These are phyloP conservation scores for Syrista parreyssii DNA, from an alignment of 2,888 invertebrate species.

Conservation along the genomic window DNA sequence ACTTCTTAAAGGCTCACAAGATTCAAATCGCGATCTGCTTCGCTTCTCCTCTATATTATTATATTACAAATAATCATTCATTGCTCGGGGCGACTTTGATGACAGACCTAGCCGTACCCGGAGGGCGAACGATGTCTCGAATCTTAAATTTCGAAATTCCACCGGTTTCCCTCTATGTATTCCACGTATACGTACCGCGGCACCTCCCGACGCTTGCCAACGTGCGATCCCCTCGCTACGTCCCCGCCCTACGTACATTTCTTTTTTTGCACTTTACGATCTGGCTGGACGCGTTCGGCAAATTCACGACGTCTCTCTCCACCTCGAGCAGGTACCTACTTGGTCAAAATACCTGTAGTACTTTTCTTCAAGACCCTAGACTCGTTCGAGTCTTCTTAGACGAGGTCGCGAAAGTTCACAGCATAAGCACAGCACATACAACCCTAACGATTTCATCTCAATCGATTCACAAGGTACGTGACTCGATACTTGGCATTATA, in stretches of 20 bases:
- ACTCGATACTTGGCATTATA: background rate
- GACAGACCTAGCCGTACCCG: slow-evolving; percentile 23
- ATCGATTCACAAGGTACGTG: background rate
- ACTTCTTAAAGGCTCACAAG: slow-evolving; percentile 15
- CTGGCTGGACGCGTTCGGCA: slow-evolving; percentile 46
- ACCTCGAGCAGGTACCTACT: background rate
- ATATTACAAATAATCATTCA: slow-evolving; percentile 10
- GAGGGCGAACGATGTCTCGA: slow-evolving; percentile 39
- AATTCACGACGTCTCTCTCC: slow-evolving; percentile 42
- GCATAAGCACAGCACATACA: background rate
- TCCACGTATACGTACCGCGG: background rate
- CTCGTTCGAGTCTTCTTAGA: background rate
- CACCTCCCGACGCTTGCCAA: background rate
- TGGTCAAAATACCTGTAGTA: background rate
- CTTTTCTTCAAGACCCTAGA: background rate
- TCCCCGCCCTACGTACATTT: background rate
- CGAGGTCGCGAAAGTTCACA: background rate
- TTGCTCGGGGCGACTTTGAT: slow-evolving; percentile 3
- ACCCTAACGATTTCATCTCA: background rate
- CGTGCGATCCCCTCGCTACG: background rate
- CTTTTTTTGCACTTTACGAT: slow-evolving; percentile 40
- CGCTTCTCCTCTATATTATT: slow-evolving; percentile 8
- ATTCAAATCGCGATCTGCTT: slow-evolving; percentile 26
- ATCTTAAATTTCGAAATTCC: slow-evolving; percentile 49
- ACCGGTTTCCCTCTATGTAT: slow-evolving; percentile 4